phyloP scores from a whole-genome alignment of 2,113 vertebrate genomes.

The Garra rufa region DNA sequence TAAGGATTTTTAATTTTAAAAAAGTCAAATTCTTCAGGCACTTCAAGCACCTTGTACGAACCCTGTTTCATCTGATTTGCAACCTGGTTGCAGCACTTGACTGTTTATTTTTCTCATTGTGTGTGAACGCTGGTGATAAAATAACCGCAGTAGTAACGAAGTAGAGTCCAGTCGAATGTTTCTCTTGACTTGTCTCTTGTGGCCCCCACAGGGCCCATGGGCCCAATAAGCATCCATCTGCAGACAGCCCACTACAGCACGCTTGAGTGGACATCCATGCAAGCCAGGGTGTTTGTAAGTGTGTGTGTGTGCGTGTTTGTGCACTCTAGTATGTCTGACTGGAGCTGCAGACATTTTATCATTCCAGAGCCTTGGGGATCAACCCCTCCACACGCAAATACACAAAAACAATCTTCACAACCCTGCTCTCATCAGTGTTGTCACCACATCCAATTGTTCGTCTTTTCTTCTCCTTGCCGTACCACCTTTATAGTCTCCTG shows the following conservation, averaged over 20 bases:
- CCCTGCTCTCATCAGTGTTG: slow-evolving; percentile 31
- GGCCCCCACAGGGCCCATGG: slow-evolving; percentile 68
- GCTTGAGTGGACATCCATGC: slow-evolving; percentile 68
- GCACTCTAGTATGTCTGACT: slow-evolving; percentile 56
- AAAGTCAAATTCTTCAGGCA: too few species aligned
- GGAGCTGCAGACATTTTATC: slow-evolving; percentile 70
- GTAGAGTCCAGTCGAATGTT: slow-evolving; percentile 43
- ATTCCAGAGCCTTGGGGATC: slow-evolving; percentile 69
- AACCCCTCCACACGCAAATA: slow-evolving; percentile 57
- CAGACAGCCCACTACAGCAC: slow-evolving; percentile 73
- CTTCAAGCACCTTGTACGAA: too few species aligned
- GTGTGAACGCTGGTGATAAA: slow-evolving; percentile 22
- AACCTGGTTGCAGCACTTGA: neutral
- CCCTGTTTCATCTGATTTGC: too few species aligned
- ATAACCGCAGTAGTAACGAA: neutral
- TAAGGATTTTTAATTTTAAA: too few species aligned
- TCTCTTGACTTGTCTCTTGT: slow-evolving; percentile 59
- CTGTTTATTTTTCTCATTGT: slow-evolving; percentile 21
- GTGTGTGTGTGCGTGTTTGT: slow-evolving; percentile 54
- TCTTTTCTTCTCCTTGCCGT: slow-evolving; percentile 25
- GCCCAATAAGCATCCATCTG: slow-evolving; percentile 83
- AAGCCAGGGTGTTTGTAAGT: slow-evolving; percentile 53
- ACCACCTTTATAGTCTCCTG: slow-evolving; percentile 50
- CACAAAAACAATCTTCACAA: slow-evolving; percentile 49
- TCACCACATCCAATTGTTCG: slow-evolving; percentile 8